These are phyloP conservation scores for Dendroctonus valens DNA, from an alignment of 1,140 invertebrate species.

Conservation along the genomic window DNA sequence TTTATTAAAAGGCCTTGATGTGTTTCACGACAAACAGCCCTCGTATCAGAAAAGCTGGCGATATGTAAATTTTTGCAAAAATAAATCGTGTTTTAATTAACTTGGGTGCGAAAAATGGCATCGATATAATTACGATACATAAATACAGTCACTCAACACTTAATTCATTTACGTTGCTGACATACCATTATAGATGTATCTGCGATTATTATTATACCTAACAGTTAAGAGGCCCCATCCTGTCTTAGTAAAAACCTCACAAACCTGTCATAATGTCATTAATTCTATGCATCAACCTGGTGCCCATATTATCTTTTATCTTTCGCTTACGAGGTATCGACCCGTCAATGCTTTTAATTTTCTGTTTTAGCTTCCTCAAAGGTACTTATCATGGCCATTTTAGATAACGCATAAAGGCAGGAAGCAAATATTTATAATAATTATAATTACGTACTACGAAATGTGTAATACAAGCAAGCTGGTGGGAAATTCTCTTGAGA, in stretches of 20 bases:
- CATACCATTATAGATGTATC: constrained; percentile 1
- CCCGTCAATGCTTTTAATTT: constrained; percentile 5
- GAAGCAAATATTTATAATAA: constrained; percentile 14
- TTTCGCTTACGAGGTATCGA: constrained; percentile 6
- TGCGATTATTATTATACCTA: background rate
- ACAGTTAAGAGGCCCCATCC: background rate
- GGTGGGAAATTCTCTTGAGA: too few relatives aligned
- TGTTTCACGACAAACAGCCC: too few relatives aligned
- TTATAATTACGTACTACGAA: background rate
- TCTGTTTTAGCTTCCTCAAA: constrained; percentile 3
- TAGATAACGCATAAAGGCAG: background rate
- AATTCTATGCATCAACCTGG: constrained; percentile 5
- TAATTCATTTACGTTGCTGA: background rate
- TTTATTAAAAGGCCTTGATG: too few relatives aligned
- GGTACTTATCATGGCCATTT: background rate
- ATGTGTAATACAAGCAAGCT: too few relatives aligned
- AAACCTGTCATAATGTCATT: constrained; percentile 10
- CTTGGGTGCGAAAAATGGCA: too few relatives aligned
- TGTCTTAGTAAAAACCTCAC: background rate
- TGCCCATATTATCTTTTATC: background rate
- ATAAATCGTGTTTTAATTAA: too few relatives aligned
- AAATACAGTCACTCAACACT: too few relatives aligned
- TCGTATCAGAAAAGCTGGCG: too few relatives aligned
- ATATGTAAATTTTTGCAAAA: too few relatives aligned
- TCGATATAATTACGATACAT: too few relatives aligned